Evolutionary conservation across 2,797 vertebrate genomes (phyloP), one percentile per base, ranked within the genome.

Genomic region (Poecilia wingei): DNA sequence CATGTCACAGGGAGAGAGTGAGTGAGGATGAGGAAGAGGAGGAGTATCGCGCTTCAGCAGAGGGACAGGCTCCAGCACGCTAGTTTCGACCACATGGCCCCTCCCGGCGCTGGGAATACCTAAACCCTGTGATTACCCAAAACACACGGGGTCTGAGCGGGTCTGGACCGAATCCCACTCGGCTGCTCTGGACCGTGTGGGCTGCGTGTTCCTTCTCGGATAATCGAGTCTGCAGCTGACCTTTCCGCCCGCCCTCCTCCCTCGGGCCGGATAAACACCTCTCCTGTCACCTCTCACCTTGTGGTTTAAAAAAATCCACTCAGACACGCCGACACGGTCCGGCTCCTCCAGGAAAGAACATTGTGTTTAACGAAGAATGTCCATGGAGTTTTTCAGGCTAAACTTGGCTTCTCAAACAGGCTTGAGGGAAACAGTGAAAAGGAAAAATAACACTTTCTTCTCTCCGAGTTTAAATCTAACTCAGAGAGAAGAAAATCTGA

Each of bases 41-140:
- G 92, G 86, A 84, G 92, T 90, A 88, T 89, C 81, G 64, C 79
- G 89, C 81, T 85, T 78, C 77, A 73, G 87, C 59, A 45, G n/a
- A 90, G 76, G 84, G 90, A 91, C 94, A 93, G 88, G 95, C 92
- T 94, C 92, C 84, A 91, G 94, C 95, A 96, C 74, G 95, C 90
- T 77, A 90, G 94, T 95, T 96, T 96, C 93, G 81, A 95, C 95
- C 94, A 83, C 94, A 95, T 86, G 91, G 92, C 93, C 92, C 95
- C 95, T 96, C 94, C 94, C 90, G 82, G 88, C 55, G 36, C 94
- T 91, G 90, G 82, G 91, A 95, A 94, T 90, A 95, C 92, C 90
- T 92, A 95, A 70, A 95, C 93, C 94, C 94, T 96, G 93, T 95
- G 93, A 96, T 96, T 96, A 96, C 92, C 91, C 93, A 91, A 91